Conservation (phyloP, 2,797 vertebrate genomes). For the Coracias cyanogaster region DNA sequence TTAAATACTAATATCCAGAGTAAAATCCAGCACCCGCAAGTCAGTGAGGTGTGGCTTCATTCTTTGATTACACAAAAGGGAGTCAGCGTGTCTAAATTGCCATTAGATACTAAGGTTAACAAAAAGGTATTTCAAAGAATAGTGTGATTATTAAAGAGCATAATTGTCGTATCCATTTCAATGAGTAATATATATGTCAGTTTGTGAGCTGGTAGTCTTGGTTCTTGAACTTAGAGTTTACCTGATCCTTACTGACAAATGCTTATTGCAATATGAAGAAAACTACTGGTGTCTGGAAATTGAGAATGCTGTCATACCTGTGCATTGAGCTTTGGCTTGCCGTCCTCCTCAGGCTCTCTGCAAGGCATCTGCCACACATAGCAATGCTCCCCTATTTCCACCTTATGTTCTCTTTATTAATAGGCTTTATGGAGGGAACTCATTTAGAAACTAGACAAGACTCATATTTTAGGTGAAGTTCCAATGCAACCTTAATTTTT, state of each 20-base stretch:
- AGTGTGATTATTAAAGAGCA: neutral
- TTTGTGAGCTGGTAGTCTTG: neutral
- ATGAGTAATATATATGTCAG: neutral
- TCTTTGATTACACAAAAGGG: neutral
- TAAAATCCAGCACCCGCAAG: neutral
- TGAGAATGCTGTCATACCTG: too few species aligned
- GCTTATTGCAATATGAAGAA: neutral
- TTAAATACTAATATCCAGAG: neutral
- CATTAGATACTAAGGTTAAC: neutral
- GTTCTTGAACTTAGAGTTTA: neutral
- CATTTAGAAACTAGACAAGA: neutral
- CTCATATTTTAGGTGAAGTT: neutral
- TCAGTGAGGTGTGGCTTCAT: neutral
- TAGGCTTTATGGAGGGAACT: neutral
- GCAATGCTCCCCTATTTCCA: neutral
- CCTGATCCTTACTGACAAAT: neutral
- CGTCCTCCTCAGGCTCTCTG: neutral
- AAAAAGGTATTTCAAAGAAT: neutral
- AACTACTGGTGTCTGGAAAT: neutral
- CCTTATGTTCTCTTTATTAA: neutral
- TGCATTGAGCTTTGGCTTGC: accelerated
- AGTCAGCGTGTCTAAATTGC: neutral
- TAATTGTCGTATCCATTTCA: neutral
- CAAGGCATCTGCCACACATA: accelerated
- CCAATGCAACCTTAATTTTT: neutral